phyloP scores from a whole-genome alignment of 2,888 invertebrate species.

The Rhimphoctona megacephalus region DNA sequence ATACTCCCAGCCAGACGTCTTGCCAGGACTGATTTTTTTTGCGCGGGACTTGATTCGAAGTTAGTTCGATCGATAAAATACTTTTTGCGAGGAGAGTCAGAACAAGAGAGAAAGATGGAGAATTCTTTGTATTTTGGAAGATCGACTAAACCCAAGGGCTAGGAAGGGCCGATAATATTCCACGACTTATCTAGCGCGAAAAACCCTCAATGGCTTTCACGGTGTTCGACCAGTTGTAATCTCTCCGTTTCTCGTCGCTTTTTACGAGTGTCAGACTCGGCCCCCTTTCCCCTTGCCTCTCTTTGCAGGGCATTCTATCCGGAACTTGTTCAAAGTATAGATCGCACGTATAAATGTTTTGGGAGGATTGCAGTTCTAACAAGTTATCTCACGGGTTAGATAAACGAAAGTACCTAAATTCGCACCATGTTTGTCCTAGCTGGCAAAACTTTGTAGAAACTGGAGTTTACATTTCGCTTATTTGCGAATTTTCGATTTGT shows the following conservation, averaged over 20 bases:
- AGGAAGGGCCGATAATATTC: slow-evolving; percentile 56
- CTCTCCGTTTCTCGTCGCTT: slow-evolving; percentile 33
- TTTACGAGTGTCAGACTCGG: slow-evolving; percentile 30
- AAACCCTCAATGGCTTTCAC: slow-evolving; percentile 38
- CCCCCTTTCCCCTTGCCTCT: not conserved
- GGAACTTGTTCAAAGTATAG: slow-evolving; percentile 20
- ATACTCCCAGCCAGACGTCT: too few species aligned
- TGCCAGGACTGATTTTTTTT: too few species aligned
- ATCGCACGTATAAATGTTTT: slow-evolving; percentile 5
- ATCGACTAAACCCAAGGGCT: slow-evolving; percentile 15
- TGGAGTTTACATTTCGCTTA: not conserved
- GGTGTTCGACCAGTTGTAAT: slow-evolving; percentile 51
- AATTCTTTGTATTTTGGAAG: not conserved
- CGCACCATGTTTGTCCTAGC: slow-evolving; percentile 11
- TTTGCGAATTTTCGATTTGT: not conserved
- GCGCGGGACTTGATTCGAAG: slow-evolving; percentile 55
- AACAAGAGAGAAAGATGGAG: not conserved
- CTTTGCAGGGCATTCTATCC: slow-evolving; percentile 20
- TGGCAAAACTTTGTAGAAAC: not conserved
- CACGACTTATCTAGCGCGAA: slow-evolving; percentile 54
- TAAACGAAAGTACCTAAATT: slow-evolving; percentile 24
- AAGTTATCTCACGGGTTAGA: slow-evolving; percentile 20
- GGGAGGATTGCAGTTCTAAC: slow-evolving; percentile 20
- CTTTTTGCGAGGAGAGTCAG: not conserved
- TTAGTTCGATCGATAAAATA: slow-evolving; percentile 48